Conservation (phyloP, 37 sponge, comb jelly and placozoan species). For the Lycopodina hypogea region DNA sequence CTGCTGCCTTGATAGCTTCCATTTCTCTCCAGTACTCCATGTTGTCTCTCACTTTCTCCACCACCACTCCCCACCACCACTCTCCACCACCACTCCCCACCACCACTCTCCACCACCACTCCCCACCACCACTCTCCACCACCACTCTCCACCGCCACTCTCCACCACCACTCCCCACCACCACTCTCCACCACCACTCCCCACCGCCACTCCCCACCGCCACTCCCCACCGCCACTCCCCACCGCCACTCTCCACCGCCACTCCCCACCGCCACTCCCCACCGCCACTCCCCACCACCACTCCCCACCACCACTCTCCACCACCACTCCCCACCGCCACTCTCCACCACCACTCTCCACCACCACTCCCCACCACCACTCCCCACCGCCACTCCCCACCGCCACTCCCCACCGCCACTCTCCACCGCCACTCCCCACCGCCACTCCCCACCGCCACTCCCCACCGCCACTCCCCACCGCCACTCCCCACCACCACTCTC, state of each 20-base stretch:
- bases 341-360: neutral
- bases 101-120: no score
- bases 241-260: neutral
- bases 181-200: conserved; percentile 1
- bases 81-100: no score
- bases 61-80: no score
- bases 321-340: neutral
- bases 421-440: neutral
- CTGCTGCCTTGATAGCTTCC: no score
- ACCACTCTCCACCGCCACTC: no score
- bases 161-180: no score
- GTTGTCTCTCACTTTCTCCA: no score
- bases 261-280: neutral
- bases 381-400: neutral
- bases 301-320: neutral
- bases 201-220: neutral
- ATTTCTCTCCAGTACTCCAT: no score
- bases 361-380: neutral
- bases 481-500: no score
- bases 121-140: no score
- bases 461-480: neutral
- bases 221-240: neutral
- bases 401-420: neutral
- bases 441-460: neutral
- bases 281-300: neutral